Percentiles rank a stretch among this genome's conserved stretches.
Evolutionary conservation across 1,140 invertebrate genomes (phyloP).

Genomic region (Nymphalis io): DNA sequence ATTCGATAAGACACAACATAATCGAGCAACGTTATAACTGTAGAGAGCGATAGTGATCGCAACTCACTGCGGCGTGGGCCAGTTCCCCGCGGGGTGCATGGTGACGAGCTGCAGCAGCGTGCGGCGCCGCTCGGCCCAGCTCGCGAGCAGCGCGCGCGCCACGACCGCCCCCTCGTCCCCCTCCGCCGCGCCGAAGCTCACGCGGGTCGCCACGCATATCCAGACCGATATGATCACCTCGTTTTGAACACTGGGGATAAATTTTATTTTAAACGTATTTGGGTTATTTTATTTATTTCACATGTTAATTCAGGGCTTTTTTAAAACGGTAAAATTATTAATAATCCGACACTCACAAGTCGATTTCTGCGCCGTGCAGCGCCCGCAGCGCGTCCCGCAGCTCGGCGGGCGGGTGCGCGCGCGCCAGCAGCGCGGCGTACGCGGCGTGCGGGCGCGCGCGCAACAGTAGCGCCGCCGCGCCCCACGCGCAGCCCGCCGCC

Average conservation of each 20-base stretch:
- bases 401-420: slow-evolving; percentile 8
- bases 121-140: slow-evolving; percentile 48
- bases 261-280: neutral
- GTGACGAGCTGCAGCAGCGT: slow-evolving; percentile 50
- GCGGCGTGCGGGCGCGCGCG: slow-evolving; percentile 50
- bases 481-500: slow-evolving; percentile 40
- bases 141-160: slow-evolving; percentile 38
- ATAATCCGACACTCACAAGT: slow-evolving; percentile 43
- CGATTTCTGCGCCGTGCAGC: slow-evolving; percentile 26
- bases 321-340: too few species aligned
- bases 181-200: neutral
- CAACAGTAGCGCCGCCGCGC: slow-evolving; percentile 32
- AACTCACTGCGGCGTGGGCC: slow-evolving; percentile 46
- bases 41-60: neutral
- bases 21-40: too few species aligned
- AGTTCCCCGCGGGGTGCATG: slow-evolving; percentile 36
- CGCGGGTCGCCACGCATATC: slow-evolving; percentile 45
- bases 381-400: slow-evolving; percentile 4
- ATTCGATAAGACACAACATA: too few species aligned
- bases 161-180: slow-evolving; percentile 17
- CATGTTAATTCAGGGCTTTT: too few species aligned
- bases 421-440: slow-evolving; percentile 44
- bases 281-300: too few species aligned
- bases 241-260: slow-evolving; percentile 45
- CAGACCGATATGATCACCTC: slow-evolving; percentile 57